Evolutionary conservation across 2,888 invertebrate species (phyloP).

Genomic region (Nomada flava): DNA sequence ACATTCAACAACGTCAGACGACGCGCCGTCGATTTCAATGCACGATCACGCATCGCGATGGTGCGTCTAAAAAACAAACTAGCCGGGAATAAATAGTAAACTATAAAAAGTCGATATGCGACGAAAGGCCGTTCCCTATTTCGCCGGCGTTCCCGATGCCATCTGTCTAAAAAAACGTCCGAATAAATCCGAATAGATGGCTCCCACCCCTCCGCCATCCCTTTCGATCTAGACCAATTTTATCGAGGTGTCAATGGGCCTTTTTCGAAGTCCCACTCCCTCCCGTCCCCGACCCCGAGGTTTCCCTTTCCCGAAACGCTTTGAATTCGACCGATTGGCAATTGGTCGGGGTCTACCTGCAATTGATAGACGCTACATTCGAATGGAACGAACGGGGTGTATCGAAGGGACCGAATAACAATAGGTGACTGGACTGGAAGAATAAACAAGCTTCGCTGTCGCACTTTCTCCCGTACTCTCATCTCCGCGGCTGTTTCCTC

Average conservation of each 20-base stretch:
- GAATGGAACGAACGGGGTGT: constrained; percentile 61
- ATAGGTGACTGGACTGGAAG: constrained; percentile 66
- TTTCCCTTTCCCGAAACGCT: constrained; percentile 44
- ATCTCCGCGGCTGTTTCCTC: constrained; percentile 33
- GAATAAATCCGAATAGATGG: constrained; percentile 41
- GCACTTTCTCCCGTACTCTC: constrained; percentile 38
- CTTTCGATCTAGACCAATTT: constrained; percentile 55
- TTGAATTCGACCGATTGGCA: constrained; percentile 61
- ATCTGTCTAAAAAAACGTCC: constrained; percentile 22
- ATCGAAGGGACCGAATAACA: constrained; percentile 69
- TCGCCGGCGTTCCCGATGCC: constrained; percentile 25
- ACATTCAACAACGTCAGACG: no score
- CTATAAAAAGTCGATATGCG: constrained; percentile 33
- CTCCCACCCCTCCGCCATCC: neutral
- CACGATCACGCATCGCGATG: neutral
- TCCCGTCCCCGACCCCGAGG: constrained; percentile 2
- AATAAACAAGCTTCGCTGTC: constrained; percentile 69
- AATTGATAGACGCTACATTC: constrained; percentile 71
- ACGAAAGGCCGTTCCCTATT: constrained; percentile 26
- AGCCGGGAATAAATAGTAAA: constrained; percentile 24
- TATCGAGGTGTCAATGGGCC: constrained; percentile 57
- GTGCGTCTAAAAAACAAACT: constrained; percentile 19
- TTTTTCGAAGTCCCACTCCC: constrained; percentile 42
- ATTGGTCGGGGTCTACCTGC: constrained; percentile 68
- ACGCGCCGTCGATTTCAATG: constrained; percentile 4